Evolutionary conservation across 2,888 invertebrate species (phyloP), one percentile per base, ranked within the genome.

Genomic region (Euzophera pinguis): DNA sequence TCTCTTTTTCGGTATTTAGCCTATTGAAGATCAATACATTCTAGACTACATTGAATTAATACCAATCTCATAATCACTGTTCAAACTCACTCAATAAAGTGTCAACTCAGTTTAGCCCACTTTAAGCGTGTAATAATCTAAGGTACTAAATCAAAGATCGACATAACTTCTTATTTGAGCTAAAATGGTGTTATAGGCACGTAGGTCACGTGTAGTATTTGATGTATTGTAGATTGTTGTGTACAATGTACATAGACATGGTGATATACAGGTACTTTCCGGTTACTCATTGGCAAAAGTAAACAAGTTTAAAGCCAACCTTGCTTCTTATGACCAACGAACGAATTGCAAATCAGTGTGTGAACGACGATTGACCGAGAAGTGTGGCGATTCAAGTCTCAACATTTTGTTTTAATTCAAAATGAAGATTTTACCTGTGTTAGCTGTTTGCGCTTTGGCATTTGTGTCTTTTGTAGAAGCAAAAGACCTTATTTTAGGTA

Each of bases 401-500:
- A 3, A 14, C 10, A 39, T 39, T 39, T 16, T 39, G 3, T 9
- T 8, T 2, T 9, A 39, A 39, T 6, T 38, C 12, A 39, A 39
- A 62, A 89, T 89, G 89, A 88, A 81, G 71, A 63, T 74, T 55
- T 64, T 74, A 37, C 64, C 74, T 41, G 60, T 85, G 59, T 58
- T 87, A 53, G 61, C 81, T 34, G 52, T 80, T 42, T 75, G 81
- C 47, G 57, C 82, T 12, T 57, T 84, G n/a, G 76, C 81, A 13
- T 73, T 78, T 50, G 61, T 84, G 52, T 73, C 75, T 63, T 67
- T 73, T 17, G 67, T 69, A 61, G 67, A 81, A 56, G 78, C 81
- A 60, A 86, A 87, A 61, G 89, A 90, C 59, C 72, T 90, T 37
- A 89, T 89, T 50, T 82, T 88, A 17, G 89, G 89, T 39, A 79